phyloP scores from a whole-genome alignment of 1,140 invertebrate genomes.

The Aphelinus atriplicis region DNA sequence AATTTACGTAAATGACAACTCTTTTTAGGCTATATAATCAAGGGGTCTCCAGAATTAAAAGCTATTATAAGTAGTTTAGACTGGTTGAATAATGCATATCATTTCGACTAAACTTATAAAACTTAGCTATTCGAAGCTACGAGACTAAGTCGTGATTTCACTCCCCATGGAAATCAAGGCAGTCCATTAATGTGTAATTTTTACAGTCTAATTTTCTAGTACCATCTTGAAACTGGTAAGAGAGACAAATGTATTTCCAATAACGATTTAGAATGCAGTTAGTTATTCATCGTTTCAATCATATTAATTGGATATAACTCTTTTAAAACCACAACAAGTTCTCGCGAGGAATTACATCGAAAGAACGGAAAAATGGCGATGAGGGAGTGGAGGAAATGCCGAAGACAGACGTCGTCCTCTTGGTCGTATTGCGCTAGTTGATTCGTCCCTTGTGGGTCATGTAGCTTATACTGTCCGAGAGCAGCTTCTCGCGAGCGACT shows the following conservation, averaged over 20 bases:
- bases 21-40: too few species aligned
- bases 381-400: neutral
- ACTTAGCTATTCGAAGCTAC: too few species aligned
- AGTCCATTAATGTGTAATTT: neutral
- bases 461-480: constrained; percentile 71
- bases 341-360: neutral
- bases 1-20: too few species aligned
- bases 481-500: constrained; percentile 65
- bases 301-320: too few species aligned
- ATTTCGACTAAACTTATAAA: too few species aligned
- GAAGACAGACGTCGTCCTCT: neutral
- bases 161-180: too few species aligned
- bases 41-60: too few species aligned
- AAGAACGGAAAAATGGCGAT: constrained; percentile 2
- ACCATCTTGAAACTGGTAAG: neutral
- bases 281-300: too few species aligned
- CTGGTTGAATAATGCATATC: too few species aligned
- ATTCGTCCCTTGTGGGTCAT: constrained; percentile 79
- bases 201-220: neutral
- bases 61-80: too few species aligned
- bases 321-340: too few species aligned
- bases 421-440: constrained; percentile 64
- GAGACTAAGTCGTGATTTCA: too few species aligned
- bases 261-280: neutral
- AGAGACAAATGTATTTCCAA: neutral